Base-by-base conservation (phyloP, 2,797 vertebrate genomes). In the Megaceryle alcyon region DNA sequence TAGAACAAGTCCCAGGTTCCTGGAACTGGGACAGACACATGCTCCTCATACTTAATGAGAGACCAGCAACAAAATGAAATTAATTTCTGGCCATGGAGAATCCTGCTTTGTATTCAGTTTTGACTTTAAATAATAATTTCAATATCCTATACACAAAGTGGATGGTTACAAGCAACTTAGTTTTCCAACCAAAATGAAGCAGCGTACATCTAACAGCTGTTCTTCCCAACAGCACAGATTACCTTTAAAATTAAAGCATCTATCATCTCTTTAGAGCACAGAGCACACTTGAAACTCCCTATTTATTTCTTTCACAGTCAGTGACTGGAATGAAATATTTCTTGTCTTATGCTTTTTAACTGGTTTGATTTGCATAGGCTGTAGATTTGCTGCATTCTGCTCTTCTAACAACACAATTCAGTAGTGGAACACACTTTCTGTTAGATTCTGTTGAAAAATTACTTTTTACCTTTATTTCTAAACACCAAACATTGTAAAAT, bases 191-290 rank as follows among this genome's bases (percentile, higher is more conserved):
- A 39, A 64, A 82, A 61, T 2, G 17, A 56, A 85, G 44, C 44
- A 63, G 8, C 10, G 10, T n/a, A 79, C 29, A 65, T 43, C 35
- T 78, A 84, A 26, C 43, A 78, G 33, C 54, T 79, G 5, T 17
- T 73, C 35, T 46, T 53, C 51, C 69, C 14, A 28, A n/a, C n/a
- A 82, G 12, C 59, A 20, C 1, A 41, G 20, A 79, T 60, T 63
- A 59, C 15, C 44, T 66, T 65, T 23, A 78, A 66, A 91, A 88
- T 71, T 76, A 91, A 90, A 89, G 14, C 33, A 70, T 37, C 21
- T 29, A 63, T 66, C 14, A 31, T 43, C 86, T 35, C 59, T 77
- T 84, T n/a, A 82, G 51, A 85, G 20, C 39, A 64, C 49, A 53
- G 65, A 79, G 35, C 49, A 43, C 39, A 51, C 37, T 90, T 90